Percentiles rank a stretch among this genome's conserved stretches.
phyloP scores from a whole-genome alignment of 2,888 invertebrate genomes.

The Acronicta aceris region DNA sequence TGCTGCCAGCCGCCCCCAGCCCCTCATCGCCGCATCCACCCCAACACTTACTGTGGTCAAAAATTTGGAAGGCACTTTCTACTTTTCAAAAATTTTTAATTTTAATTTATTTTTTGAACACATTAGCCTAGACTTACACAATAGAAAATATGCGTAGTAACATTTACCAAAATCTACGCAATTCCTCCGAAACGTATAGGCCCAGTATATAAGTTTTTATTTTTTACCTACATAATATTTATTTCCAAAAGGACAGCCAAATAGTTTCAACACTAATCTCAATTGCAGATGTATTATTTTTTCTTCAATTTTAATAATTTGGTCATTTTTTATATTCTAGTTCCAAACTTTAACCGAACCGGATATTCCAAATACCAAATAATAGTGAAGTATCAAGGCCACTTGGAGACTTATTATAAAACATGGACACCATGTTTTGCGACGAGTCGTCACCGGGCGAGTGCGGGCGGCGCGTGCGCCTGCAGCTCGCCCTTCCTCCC shows the following conservation, averaged over 20 bases:
- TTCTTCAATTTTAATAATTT: conserved; percentile 78
- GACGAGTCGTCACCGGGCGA: conserved; percentile 75
- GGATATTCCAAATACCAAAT: conserved; percentile 84
- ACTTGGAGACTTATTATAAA: conserved; percentile 87
- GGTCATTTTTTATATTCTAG: conserved; percentile 86
- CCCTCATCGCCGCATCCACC: conserved; percentile 87
- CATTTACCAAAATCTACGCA: conserved; percentile 89
- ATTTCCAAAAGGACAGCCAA: conserved; percentile 88
- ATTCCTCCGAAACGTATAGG: conserved; percentile 87
- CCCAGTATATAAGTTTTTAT: conserved; percentile 81
- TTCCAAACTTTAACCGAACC: conserved; percentile 87
- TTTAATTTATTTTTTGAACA: conserved; percentile 91
- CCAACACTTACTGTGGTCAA: conserved; percentile 90
- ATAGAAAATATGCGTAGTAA: conserved; percentile 90
- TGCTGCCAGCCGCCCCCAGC: conserved; percentile 64
- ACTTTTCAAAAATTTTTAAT: conserved; percentile 90
- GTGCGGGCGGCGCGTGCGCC: conserved; percentile 35
- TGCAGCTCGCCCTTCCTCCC: conserved; percentile 51
- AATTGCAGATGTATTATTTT: conserved; percentile 80
- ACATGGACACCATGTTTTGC: conserved; percentile 79
- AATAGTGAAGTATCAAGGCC: conserved; percentile 89
- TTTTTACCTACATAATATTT: conserved; percentile 82
- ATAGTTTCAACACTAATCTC: conserved; percentile 86
- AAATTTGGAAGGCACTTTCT: conserved; percentile 95
- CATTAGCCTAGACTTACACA: conserved; percentile 92